A percentile compares a stretch with the other conserved stretches of the same genome.
Conservation (phyloP, 2,797 vertebrate genomes). For the Sebastes wilsoni region DNA sequence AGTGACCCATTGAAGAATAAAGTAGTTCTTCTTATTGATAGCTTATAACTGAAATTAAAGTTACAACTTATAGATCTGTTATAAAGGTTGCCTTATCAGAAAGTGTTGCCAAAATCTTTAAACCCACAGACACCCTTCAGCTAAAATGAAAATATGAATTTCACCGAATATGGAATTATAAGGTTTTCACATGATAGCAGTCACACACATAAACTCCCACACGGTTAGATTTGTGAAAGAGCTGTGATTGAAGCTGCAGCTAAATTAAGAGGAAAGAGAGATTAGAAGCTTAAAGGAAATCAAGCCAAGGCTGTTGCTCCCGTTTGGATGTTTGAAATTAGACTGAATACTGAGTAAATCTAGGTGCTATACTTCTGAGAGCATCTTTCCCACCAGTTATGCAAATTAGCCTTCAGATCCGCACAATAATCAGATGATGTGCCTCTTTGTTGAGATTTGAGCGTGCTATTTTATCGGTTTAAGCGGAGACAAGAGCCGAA, state of each 20-base stretch:
- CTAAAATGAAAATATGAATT: constrained; percentile 31
- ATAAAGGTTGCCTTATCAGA: background rate
- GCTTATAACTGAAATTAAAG: background rate
- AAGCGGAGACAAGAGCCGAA: constrained; percentile 38
- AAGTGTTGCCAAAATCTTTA: background rate
- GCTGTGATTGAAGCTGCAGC: constrained; percentile 67
- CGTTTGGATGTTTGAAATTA: constrained; percentile 76
- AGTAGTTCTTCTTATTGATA: background rate
- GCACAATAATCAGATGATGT: constrained; percentile 69
- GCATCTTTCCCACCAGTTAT: constrained; percentile 66
- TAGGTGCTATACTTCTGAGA: constrained; percentile 67
- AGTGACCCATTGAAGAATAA: background rate
- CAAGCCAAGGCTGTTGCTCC: constrained; percentile 74
- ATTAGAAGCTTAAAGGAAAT: constrained; percentile 75
- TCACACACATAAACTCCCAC: constrained; percentile 60
- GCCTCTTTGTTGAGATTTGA: constrained; percentile 59
- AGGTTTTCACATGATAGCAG: constrained; percentile 63
- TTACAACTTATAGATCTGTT: background rate
- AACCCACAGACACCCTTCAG: background rate
- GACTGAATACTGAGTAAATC: constrained; percentile 61
- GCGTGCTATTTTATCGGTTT: constrained; percentile 38
- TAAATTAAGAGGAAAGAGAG: constrained; percentile 74
- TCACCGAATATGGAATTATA: constrained; percentile 38
- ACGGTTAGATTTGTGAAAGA: constrained; percentile 66
- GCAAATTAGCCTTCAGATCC: constrained; percentile 63